Evolutionary conservation across 2,113 vertebrate species (phyloP).

Genomic region (Cyprinodon tularosa): DNA sequence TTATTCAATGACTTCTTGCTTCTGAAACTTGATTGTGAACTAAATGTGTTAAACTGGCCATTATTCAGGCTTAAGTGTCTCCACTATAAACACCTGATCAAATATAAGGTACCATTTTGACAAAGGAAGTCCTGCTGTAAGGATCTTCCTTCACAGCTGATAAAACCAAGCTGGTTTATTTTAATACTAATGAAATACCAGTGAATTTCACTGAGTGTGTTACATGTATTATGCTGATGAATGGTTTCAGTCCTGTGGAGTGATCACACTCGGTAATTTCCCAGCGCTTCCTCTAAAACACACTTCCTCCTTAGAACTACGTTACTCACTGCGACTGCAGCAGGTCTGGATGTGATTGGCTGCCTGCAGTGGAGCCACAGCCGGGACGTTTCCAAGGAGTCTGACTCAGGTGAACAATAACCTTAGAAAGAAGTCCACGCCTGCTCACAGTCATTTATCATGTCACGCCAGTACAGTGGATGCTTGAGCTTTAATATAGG

Average conservation of each 20-base stretch:
- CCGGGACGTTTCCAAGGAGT: slow-evolving; percentile 15
- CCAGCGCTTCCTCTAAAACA: slow-evolving; percentile 18
- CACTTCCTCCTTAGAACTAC: slow-evolving; percentile 34
- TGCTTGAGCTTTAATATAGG: background rate
- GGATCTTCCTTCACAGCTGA: background rate
- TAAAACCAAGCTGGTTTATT: background rate
- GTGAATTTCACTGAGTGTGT: background rate
- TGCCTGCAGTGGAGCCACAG: slow-evolving; percentile 25
- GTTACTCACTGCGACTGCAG: background rate
- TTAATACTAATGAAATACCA: background rate
- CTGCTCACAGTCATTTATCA: background rate
- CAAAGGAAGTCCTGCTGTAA: background rate
- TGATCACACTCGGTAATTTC: slow-evolving; percentile 24
- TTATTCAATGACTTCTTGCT: too few species aligned
- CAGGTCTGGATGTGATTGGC: slow-evolving; percentile 23
- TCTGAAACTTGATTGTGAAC: background rate
- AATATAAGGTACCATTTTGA: background rate
- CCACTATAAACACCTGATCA: background rate
- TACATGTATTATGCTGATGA: background rate
- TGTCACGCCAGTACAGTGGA: background rate
- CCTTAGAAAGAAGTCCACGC: background rate
- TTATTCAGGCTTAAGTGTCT: background rate
- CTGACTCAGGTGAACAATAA: slow-evolving; percentile 32
- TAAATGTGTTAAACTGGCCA: background rate
- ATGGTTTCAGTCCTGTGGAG: background rate